phyloP scores from a whole-genome alignment of 2,888 invertebrate genomes.

The Sabatieria punctata region DNA sequence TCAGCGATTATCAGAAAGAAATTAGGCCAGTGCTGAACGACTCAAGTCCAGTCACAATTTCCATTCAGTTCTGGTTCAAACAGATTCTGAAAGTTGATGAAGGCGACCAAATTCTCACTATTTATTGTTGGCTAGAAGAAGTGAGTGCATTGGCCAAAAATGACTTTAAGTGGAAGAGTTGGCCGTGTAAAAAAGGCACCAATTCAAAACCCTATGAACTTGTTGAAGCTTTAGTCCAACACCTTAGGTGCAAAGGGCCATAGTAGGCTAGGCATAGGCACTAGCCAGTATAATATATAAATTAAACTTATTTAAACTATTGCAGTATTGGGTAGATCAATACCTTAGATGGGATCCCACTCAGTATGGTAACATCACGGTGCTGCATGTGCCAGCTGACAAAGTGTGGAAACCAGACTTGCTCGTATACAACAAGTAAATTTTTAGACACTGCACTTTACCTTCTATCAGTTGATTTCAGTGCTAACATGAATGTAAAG shows the following conservation, averaged over 20 bases:
- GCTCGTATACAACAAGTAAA: constrained; percentile 19
- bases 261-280: too few relatives aligned
- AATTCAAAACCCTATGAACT: too few relatives aligned
- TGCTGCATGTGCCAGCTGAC: constrained; percentile 23
- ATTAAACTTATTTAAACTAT: background rate
- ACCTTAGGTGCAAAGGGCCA: too few relatives aligned
- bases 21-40: background rate
- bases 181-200: too few relatives aligned
- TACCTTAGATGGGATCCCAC: constrained; percentile 23
- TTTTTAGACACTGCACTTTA: too few relatives aligned
- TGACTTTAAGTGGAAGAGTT: too few relatives aligned
- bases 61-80: background rate
- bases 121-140: constrained; percentile 1
- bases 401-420: constrained; percentile 28
- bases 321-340: constrained; percentile 23
- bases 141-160: too few relatives aligned
- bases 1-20: background rate
- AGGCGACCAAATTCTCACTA: background rate
- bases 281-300: too few relatives aligned
- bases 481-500: constrained; percentile 10
- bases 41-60: background rate
- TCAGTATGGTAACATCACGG: constrained; percentile 21
- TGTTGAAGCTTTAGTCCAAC: too few relatives aligned
- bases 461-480: too few relatives aligned
- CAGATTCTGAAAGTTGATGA: constrained; percentile 2